phyloP scores from a whole-genome alignment of 2,113 vertebrate genomes.

The Hippocampus abdominalis region DNA sequence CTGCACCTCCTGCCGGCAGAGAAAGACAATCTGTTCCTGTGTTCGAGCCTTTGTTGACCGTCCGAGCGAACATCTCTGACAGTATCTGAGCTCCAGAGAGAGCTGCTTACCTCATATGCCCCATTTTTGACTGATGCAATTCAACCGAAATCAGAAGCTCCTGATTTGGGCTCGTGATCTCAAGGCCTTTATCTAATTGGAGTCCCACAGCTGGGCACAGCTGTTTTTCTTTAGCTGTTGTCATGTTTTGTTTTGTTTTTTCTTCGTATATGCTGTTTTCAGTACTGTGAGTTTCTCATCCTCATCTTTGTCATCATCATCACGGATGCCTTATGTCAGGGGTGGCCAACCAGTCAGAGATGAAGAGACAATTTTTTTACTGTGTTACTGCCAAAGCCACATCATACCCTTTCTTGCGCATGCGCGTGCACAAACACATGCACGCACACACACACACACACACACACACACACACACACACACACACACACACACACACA shows the following conservation, averaged over 20 bases:
- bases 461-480: too few relatives aligned
- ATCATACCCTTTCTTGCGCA: too few relatives aligned
- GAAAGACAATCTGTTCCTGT: too few relatives aligned
- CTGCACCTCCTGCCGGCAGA: too few relatives aligned
- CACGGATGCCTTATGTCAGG: conserved; percentile 8
- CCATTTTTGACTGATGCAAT: conserved; percentile 10
- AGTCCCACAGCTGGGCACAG: conserved; percentile 7
- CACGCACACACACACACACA: too few relatives aligned
- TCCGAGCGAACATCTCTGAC: too few relatives aligned
- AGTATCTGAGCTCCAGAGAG: conserved; percentile 22
- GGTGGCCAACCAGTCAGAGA: too few relatives aligned
- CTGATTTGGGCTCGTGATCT: conserved; percentile 27
- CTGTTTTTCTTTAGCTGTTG: conserved; percentile 26
- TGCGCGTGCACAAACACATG: too few relatives aligned
- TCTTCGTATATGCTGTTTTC: conserved; percentile 4
- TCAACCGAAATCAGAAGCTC: conserved; percentile 35
- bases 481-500: too few relatives aligned
- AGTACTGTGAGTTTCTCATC: not conserved
- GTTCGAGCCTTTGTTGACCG: too few relatives aligned
- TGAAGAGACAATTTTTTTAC: too few relatives aligned
- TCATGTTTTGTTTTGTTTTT: not conserved
- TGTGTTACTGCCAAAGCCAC: too few relatives aligned
- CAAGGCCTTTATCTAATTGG: conserved; percentile 26
- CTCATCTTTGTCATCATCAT: not conserved
- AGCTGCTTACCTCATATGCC: conserved; percentile 15